Base-by-base conservation (phyloP, 2,888 invertebrate genomes). In the Aleiodes leptofemur region DNA sequence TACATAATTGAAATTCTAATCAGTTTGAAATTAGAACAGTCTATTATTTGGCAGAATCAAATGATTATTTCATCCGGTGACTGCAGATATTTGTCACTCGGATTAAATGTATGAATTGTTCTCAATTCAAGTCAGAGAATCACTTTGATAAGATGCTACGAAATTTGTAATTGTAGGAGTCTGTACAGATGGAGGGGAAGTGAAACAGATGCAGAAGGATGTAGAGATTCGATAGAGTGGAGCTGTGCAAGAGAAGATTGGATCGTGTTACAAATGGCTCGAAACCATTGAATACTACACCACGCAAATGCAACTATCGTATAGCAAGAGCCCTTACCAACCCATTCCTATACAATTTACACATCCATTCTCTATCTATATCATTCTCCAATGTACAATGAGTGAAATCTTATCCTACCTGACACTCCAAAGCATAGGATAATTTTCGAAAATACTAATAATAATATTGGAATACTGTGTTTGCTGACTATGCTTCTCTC, bases 261-360 rank as follows among this genome's bases (percentile, higher is more conserved):
- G 64, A 64, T 64, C 64, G 64, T 43, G 48, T 64, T 64, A 64
- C 64, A 64, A 64, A 64, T 64, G 64, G 64, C 43, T 64, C 43
- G 34, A 16, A 64, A 48, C 64, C 64, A 64, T 64, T 64, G 64
- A 23, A 64, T 43, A 8, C 43, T 48, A 64, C 64, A 48, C 4
- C 64, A 43, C 23, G 64, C 48, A 64, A 64, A 64, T 64, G 64
- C 48, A 64, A 14, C 34, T 34, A 43, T 43, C 43, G 14, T 48
- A 23, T 64, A 16, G 23, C 14, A 61, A 38, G 48, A 38, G 48
- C 64, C 48, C 43, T 64, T 64, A 23, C 48, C 43, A 8, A 4
- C 48, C 11, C 11, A n/a, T 43, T 43, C 43, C 9, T 43, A 3
- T 43, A 43, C 43, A 43, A 43, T 43, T 9, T 43, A 43, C 11